These are phyloP conservation scores for Apis florea DNA, from an alignment of 1,140 invertebrate genomes.

Conservation along the genomic window DNA sequence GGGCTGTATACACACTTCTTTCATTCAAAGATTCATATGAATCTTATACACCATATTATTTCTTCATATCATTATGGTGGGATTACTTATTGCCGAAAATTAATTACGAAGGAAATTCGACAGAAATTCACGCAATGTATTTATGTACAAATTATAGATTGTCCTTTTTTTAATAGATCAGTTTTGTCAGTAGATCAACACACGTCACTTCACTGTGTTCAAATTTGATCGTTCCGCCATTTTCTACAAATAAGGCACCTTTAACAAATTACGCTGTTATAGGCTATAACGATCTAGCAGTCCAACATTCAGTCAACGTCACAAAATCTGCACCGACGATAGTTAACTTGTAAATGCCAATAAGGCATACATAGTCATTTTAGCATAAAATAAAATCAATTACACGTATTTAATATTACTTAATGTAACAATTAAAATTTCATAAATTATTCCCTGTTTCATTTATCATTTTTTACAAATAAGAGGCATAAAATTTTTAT, in stretches of 20 bases:
- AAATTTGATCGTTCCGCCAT: constrained; percentile 62
- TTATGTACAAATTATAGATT: constrained; percentile 75
- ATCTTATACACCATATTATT: constrained; percentile 52
- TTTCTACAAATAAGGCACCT: constrained; percentile 80
- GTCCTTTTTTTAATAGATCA: constrained; percentile 66
- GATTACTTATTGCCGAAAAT: constrained; percentile 67
- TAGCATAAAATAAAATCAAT: constrained; percentile 63
- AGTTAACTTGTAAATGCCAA: constrained; percentile 69
- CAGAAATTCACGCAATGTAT: constrained; percentile 58
- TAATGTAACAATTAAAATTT: constrained; percentile 57
- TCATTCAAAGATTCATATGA: constrained; percentile 46
- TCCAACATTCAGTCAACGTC: constrained; percentile 67
- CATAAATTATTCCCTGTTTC: constrained; percentile 62
- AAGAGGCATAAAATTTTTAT: constrained; percentile 19
- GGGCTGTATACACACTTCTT: constrained; percentile 52
- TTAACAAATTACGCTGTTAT: constrained; percentile 78
- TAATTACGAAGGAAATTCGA: constrained; percentile 56
- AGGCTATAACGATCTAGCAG: constrained; percentile 70
- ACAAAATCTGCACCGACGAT: constrained; percentile 63
- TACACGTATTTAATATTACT: constrained; percentile 63
- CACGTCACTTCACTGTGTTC: constrained; percentile 65
- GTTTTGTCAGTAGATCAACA: constrained; percentile 47
- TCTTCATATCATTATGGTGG: constrained; percentile 41
- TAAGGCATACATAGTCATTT: constrained; percentile 66
- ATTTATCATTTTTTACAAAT: constrained; percentile 29